Evolutionary conservation across 2,888 invertebrate genomes (phyloP), one percentile per base, ranked within the genome.

Genomic region (Pristionchus arcanus): DNA sequence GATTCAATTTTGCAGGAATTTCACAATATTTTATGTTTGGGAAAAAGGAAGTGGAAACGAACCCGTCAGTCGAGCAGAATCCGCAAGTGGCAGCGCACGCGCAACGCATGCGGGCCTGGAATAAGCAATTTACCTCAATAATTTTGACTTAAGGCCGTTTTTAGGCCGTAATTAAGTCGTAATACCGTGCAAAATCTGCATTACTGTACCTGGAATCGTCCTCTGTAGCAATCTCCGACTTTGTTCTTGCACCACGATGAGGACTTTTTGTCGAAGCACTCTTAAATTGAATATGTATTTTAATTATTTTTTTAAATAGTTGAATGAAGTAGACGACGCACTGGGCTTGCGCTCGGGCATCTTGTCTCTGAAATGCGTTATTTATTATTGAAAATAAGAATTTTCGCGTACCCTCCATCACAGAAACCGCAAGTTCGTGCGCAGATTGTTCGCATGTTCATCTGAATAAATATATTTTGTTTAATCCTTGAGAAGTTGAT

Each of bases 61-160:
- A 77, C 77, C 77, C 81, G 1, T 81, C 81, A 28, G 81, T 42
- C 13, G 49, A n/a, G 81, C 81, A 81, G 81, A 81, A 81, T 4
- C 81, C 81, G 81, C 81, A 81, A 81, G 81, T 81, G 7, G 81
- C 53, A 15, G 81, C 81, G 81, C 81, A 81, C 2, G 15, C 49
- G n/a, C 42, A 53, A 5, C 53, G 81, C 81, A 81, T 81, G 15
- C 81, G 81, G 19, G 49, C 42, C 81, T 81, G 28, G n/a, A 81
- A n/a, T 15, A 16, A 28, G 68, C 34, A 71, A 19, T 71, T 71
- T 34, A n/a, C n/a, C n/a, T n/a, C n/a, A n/a, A n/a, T n/a, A n/a
- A n/a, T n/a, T n/a, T n/a, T n/a, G n/a, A n/a, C n/a, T n/a, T n/a
- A n/a, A n/a, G n/a, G n/a, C n/a, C n/a, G n/a, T n/a, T n/a, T n/a